Percentiles rank a stretch among this genome's conserved stretches.
These are phyloP conservation scores for Colinus virginianus DNA, from an alignment of 2,113 vertebrate species.

Conservation along the genomic window DNA sequence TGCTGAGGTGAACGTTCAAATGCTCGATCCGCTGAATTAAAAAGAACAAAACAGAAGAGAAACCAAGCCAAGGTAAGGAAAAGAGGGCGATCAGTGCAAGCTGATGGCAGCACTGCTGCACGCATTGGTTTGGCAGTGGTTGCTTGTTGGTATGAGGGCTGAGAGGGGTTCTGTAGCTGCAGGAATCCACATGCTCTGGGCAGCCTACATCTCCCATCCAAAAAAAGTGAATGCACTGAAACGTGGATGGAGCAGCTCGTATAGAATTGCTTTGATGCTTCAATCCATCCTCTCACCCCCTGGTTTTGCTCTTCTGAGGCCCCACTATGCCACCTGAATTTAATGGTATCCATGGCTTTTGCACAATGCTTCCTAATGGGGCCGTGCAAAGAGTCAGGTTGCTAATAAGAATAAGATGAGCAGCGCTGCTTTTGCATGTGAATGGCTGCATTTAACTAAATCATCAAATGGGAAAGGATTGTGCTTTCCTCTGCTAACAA, in stretches of 20 bases:
- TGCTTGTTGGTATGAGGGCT: background rate
- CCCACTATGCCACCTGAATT: conserved; percentile 4
- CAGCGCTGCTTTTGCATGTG: background rate
- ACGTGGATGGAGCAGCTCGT: accelerated
- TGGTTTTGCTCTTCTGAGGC: background rate
- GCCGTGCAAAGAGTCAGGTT: background rate
- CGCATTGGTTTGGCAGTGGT: accelerated
- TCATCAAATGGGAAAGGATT: background rate
- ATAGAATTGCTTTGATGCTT: background rate
- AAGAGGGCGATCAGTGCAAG: background rate
- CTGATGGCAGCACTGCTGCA: background rate
- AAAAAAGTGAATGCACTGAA: background rate
- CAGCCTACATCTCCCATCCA: background rate
- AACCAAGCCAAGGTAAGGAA: background rate
- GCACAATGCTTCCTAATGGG: conserved; percentile 5
- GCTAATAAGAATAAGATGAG: conserved; percentile 18
- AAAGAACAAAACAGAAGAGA: background rate
- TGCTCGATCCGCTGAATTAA: background rate
- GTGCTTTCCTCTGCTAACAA: background rate
- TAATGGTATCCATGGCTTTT: conserved; percentile 31
- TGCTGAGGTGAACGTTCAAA: background rate
- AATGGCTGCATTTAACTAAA: conserved; percentile 18
- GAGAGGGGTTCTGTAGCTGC: background rate
- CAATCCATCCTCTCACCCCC: conserved; percentile 4
- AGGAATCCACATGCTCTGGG: accelerated